Evolutionary conservation across 2,113 vertebrate genomes (phyloP).

Genomic region (Callorhinus ursinus): DNA sequence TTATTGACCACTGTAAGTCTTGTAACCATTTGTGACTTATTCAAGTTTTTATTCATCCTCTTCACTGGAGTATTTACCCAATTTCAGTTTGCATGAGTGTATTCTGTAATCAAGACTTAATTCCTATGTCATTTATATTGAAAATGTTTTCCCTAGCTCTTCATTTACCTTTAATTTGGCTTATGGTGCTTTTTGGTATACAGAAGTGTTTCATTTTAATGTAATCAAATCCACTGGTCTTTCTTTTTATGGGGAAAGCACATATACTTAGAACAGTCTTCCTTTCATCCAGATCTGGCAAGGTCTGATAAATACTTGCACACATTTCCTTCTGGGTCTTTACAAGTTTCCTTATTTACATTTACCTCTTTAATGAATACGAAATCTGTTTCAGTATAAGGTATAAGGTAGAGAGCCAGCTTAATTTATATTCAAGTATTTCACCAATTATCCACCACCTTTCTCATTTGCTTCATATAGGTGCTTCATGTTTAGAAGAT

Average conservation of each 20-base stretch:
- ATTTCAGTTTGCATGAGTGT: neutral
- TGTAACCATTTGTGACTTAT: neutral
- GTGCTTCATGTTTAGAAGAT: neutral
- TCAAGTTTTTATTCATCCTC: neutral
- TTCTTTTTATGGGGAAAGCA: neutral
- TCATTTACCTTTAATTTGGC: constrained; percentile 16
- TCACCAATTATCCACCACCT: neutral
- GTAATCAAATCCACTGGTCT: neutral
- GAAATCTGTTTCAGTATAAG: neutral
- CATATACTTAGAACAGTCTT: neutral
- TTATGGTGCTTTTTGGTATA: neutral
- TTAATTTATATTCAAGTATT: neutral
- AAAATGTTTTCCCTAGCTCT: neutral
- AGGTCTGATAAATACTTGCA: neutral
- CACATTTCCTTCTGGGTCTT: neutral
- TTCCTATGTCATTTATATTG: neutral
- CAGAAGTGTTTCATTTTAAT: neutral
- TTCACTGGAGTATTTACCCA: neutral
- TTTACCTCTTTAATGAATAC: neutral
- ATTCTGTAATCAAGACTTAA: neutral
- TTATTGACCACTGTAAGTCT: neutral
- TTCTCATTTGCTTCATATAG: neutral
- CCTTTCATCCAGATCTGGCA: neutral
- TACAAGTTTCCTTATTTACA: neutral
- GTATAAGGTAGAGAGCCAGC: neutral